Evolutionary conservation across 2,888 invertebrate species (phyloP).

Genomic region (Mamestra brassicae): DNA sequence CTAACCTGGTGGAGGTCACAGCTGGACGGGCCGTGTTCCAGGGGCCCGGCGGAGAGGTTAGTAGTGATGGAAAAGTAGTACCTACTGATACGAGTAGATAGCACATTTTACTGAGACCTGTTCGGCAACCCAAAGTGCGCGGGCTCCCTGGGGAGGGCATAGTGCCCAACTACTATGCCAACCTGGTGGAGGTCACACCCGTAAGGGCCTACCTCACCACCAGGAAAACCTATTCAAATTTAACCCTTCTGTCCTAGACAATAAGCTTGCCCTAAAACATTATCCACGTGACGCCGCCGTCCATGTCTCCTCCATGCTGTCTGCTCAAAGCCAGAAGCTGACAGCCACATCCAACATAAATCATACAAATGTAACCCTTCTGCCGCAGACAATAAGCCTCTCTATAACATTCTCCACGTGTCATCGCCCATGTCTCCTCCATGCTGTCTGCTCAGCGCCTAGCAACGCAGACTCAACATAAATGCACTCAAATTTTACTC

Average conservation of each 20-base stretch:
- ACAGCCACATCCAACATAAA: too few relatives aligned
- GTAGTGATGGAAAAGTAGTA: background rate
- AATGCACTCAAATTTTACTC: too few relatives aligned
- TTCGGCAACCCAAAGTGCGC: too few relatives aligned
- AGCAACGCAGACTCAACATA: too few relatives aligned
- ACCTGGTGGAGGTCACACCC: constrained; percentile 94
- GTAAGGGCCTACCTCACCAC: constrained; percentile 90
- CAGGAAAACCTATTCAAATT: background rate
- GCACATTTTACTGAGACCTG: background rate
- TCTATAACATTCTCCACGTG: constrained; percentile 97
- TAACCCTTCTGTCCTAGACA: constrained; percentile 69
- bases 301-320: constrained; percentile 94
- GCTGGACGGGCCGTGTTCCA: constrained; percentile 94
- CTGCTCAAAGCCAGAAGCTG: background rate
- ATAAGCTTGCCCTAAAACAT: constrained; percentile 93
- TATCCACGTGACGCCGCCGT: constrained; percentile 92
- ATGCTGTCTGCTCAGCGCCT: constrained; percentile 38
- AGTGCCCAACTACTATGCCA: constrained; percentile 79
- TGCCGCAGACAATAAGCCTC: constrained; percentile 76
- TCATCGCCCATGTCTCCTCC: constrained; percentile 97
- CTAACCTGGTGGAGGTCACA: constrained; percentile 94
- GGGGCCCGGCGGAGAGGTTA: constrained; percentile 89
- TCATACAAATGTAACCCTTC: background rate
- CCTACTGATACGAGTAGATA: too few relatives aligned
- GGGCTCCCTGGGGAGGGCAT: too few relatives aligned